phyloP scores from a whole-genome alignment of 2,888 invertebrate species.

The Altica lythri region DNA sequence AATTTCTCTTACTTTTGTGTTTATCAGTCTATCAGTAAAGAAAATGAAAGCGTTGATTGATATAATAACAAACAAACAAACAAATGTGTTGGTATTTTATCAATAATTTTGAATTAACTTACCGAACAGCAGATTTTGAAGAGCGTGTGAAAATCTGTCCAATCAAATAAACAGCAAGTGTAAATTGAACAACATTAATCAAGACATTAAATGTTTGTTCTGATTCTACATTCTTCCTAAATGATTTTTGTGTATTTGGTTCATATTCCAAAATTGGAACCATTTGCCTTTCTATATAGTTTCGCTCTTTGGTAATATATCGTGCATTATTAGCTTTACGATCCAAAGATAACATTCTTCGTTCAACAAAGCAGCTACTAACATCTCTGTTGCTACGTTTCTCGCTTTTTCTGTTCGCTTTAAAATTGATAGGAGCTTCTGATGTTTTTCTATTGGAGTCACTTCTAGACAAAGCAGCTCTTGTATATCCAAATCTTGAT shows the following conservation, averaged over 20 bases:
- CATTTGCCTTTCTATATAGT: background rate
- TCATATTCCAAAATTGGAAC: constrained; percentile 10
- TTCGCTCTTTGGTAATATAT: too few relatives aligned
- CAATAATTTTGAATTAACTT: constrained; percentile 5
- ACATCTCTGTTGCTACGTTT: too few relatives aligned
- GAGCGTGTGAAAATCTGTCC: constrained; percentile 30
- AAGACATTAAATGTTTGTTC: constrained; percentile 14
- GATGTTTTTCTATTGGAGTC: constrained; percentile 31
- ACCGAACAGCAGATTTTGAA: constrained; percentile 27
- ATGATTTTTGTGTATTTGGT: background rate
- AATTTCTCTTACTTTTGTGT: too few relatives aligned
- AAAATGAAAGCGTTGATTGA: too few relatives aligned
- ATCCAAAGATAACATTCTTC: too few relatives aligned
- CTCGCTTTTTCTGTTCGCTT: background rate
- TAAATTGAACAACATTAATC: constrained; percentile 24
- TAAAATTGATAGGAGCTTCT: constrained; percentile 20
- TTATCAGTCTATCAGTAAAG: too few relatives aligned
- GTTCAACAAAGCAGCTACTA: too few relatives aligned
- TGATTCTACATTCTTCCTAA: background rate
- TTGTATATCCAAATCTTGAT: too few relatives aligned
- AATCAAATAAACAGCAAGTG: constrained; percentile 27
- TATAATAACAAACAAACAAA: background rate
- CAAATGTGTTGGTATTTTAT: constrained; percentile 16
- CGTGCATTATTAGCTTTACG: too few relatives aligned
- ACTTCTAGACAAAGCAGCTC: constrained; percentile 27